Base-by-base conservation (phyloP, 2,113 vertebrate species). In the Spea bombifrons region DNA sequence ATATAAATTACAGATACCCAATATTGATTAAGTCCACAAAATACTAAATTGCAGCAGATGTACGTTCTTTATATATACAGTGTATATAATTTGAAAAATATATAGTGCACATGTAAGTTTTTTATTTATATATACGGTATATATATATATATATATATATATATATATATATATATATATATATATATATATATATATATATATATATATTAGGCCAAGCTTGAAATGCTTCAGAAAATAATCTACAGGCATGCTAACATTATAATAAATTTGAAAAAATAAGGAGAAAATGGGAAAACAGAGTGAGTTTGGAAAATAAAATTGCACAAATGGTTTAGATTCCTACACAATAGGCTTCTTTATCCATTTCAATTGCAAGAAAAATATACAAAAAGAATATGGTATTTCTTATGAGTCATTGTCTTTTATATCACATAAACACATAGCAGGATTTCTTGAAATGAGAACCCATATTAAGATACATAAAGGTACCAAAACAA, bases 351-450 rank as follows among this genome's bases (percentile, higher is more conserved):
- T 74, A 68, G n/a, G 43, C 57, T 73, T 53, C 5, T 68, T 80
- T 66, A 68, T 66, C 48, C 70, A 66, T 74, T 80, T 63, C 46
- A 74, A 80, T 80, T 73, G 52, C 71, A 74, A 66, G 50, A 59
- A 80, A 80, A 80, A 61, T 49, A 61, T 68, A 59, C 43, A 79
- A 44, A 65, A 64, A 79, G 73, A 44, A 66, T 55, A 67, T 52
- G 66, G 46, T 74, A 45, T 46, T 73, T 73, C 77, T 80, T 73
- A 80, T 68, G 71, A 80, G 68, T 65, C 71, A 80, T 80, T 80
- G 78, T 80, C 78, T 80, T 80, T 80, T 80, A 80, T 80, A 80
- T 80, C 71, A 67, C 65, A 80, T 74, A 74, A 79, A 79, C 61
- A 79, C 65, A 74, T 68, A 73, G 52, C 50, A 80, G 43, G 71